Percentiles rank a stretch among this genome's conserved stretches.
Conservation (phyloP, 2,888 invertebrate genomes). For the Rosalia funebris region DNA sequence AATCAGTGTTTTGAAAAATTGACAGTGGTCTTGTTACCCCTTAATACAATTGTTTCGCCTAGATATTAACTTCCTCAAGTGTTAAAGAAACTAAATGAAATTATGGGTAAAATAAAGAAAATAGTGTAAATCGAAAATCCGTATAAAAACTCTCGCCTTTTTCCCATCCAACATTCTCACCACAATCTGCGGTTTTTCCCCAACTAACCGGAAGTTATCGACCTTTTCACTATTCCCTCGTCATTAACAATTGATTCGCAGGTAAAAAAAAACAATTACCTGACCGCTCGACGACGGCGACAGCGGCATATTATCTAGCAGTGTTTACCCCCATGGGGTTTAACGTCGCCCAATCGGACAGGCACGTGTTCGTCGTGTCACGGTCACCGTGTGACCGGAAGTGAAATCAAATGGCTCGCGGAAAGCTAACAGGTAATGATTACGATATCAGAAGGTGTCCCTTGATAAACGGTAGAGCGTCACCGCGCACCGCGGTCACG, state of each 20-base stretch:
- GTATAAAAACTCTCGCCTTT: too few species aligned
- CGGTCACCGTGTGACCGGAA: conserved; percentile 45
- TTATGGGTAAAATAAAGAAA: too few species aligned
- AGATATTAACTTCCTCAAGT: too few species aligned
- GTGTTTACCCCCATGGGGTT: conserved; percentile 12
- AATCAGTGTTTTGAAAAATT: too few species aligned
- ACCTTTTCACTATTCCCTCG: not conserved
- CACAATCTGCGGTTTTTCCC: too few species aligned
- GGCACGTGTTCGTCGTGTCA: conserved; percentile 38
- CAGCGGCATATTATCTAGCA: conserved; percentile 17
- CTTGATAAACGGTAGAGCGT: too few species aligned
- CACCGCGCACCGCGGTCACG: too few species aligned
- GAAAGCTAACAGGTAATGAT: conserved; percentile 47
- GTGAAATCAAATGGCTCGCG: conserved; percentile 47
- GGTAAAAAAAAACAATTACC: conserved; percentile 24
- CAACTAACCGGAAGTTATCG: not conserved
- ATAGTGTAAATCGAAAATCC: too few species aligned
- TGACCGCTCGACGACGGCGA: conserved; percentile 2
- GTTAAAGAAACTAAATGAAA: too few species aligned
- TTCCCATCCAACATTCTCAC: too few species aligned
- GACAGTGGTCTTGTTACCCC: too few species aligned
- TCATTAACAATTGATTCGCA: conserved; percentile 12
- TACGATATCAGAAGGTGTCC: not conserved
- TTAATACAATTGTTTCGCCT: too few species aligned
- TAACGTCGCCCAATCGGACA: conserved; percentile 18